Evolutionary conservation across 2,797 vertebrate species (phyloP).

Genomic region (Heteromormyrus szaboi): DNA sequence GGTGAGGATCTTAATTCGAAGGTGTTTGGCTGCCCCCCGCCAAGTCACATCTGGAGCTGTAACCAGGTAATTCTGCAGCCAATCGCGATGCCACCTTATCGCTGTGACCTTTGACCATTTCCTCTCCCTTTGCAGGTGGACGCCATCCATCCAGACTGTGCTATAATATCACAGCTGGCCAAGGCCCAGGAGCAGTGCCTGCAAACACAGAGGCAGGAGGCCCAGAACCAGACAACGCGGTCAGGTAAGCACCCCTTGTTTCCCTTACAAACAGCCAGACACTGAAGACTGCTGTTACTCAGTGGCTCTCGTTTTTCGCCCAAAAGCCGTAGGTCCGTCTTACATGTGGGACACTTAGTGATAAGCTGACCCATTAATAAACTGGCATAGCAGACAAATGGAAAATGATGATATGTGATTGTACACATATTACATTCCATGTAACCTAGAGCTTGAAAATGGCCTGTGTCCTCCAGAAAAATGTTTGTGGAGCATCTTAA

Average conservation of each 20-base stretch:
- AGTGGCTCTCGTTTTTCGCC: not conserved
- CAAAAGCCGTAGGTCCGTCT: not conserved
- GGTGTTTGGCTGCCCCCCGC: not conserved
- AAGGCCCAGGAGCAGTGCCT: constrained; percentile 55
- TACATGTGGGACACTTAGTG: not conserved
- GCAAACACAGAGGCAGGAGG: constrained; percentile 44
- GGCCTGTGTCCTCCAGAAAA: not conserved
- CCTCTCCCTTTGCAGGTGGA: constrained; percentile 40
- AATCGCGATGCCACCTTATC: not conserved
- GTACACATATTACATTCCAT: not conserved
- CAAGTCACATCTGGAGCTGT: not conserved
- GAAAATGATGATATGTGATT: not conserved
- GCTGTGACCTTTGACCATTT: constrained; percentile 10
- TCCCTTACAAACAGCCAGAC: not conserved
- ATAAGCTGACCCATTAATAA: not conserved
- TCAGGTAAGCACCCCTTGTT: constrained; percentile 42
- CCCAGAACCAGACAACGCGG: constrained; percentile 36
- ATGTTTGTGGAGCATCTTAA: not conserved
- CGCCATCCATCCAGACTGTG: constrained; percentile 62
- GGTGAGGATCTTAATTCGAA: not conserved
- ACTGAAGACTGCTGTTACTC: not conserved
- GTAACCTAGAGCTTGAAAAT: not conserved
- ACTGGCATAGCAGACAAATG: not conserved
- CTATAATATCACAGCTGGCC: constrained; percentile 56
- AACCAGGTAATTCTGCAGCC: not conserved